Base-by-base conservation (phyloP, 2,113 vertebrate genomes). In the Cromileptes altivelis region DNA sequence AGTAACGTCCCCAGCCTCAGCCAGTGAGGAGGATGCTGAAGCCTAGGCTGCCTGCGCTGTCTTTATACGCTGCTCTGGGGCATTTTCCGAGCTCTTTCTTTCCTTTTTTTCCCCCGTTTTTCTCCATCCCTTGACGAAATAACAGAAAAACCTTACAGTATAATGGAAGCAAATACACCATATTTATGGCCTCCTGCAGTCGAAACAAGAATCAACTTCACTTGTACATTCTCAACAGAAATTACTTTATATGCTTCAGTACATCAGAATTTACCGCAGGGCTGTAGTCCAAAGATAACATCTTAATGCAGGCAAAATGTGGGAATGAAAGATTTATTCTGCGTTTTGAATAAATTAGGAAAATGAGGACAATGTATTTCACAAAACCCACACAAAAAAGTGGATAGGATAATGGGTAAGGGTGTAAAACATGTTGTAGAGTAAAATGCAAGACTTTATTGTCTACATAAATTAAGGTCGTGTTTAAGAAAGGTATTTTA, bases 1-100 rank as follows among this genome's bases (percentile, higher is more conserved):
- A 82, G 74, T 83, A 88, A 3, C 58, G 8, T 88, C 81, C 83
- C 80, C 81, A 82, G 78, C 64, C 80, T 80, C 75, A 75, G 61
- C 72, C 33, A 77, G 55, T 27, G 77, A 84, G 78, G 68, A 78
- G 50, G 86, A 88, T 49, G 62, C 69, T 65, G 63, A 74, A 80
- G 58, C 67, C 80, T 68, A 2, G 52, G 42, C 73, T 81, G 73
- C 70, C 61, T 89, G 77, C 57, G 64, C 55, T 82, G 83, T 87
- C 57, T 89, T 80, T 73, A 68, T 76, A 60, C 37, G 19, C 61
- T 71, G 84, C 88, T 88, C 70, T 78, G 37, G 67, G 85, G 52
- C 61, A 14, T 81, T 83, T 87, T 81, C 42, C 61, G 6, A 42
- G 55, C 56, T 47, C 19, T 7, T 33, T 75, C 27, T 56, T 70